Conservation (phyloP, 2,888 invertebrate species). For the Eudasyphora cyanicolor region DNA sequence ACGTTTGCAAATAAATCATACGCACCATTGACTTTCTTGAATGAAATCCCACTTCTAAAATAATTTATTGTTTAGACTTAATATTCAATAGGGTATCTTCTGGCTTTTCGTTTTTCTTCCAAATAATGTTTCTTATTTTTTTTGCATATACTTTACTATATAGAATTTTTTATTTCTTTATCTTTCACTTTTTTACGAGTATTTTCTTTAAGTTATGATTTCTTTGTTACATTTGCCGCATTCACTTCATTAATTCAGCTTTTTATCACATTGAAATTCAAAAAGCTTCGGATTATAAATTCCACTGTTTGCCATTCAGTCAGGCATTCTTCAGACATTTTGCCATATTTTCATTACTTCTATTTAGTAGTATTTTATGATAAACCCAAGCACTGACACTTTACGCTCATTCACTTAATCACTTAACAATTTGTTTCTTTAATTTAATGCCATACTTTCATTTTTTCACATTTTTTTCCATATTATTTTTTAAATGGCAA, state of each 20-base stretch:
- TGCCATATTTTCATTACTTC: constrained; percentile 1
- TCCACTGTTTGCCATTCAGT: background rate
- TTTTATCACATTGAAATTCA: background rate
- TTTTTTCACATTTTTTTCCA: background rate
- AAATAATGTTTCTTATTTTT: too few species aligned
- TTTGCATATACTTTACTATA: background rate
- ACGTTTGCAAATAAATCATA: constrained; percentile 1
- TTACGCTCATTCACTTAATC: background rate
- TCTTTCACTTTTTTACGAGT: background rate
- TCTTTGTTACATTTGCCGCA: background rate
- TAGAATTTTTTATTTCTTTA: background rate
- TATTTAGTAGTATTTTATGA: constrained; percentile 19
- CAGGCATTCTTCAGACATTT: background rate
- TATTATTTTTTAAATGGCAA: background rate
- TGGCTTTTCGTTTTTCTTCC: too few species aligned
- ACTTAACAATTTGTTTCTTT: too few species aligned
- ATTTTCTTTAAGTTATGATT: background rate
- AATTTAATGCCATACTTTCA: background rate
- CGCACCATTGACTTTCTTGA: background rate
- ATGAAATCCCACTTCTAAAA: background rate
- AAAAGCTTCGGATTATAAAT: background rate
- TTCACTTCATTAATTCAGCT: constrained; percentile 26
- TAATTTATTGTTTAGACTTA: background rate
- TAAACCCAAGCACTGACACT: background rate
- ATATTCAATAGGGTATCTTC: too few species aligned